Evolutionary conservation across 2,888 invertebrate species (phyloP).

Genomic region (Diploptera punctata): DNA sequence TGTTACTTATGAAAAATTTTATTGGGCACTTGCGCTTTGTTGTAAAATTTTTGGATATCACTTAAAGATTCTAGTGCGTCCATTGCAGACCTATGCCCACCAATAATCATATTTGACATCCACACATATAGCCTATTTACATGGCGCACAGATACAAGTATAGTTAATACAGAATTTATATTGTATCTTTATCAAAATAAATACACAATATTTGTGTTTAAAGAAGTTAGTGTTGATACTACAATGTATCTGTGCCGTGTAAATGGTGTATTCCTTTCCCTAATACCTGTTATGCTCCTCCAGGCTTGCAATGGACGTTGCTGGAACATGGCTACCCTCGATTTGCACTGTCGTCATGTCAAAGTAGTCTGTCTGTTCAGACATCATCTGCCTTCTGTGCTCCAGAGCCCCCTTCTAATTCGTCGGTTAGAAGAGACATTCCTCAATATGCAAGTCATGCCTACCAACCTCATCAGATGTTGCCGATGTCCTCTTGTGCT

Average conservation of each 20-base stretch:
- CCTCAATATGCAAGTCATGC: constrained; percentile 35
- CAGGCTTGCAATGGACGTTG: constrained; percentile 87
- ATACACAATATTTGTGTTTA: no score
- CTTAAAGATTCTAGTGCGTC: constrained; percentile 22
- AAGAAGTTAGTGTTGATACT: constrained; percentile 18
- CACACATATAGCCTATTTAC: constrained; percentile 33
- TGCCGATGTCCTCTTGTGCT: constrained; percentile 36
- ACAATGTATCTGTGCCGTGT: constrained; percentile 54
- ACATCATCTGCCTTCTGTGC: constrained; percentile 54
- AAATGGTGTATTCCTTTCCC: constrained; percentile 44
- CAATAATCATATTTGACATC: not conserved
- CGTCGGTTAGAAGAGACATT: constrained; percentile 19
- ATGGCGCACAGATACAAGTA: constrained; percentile 53
- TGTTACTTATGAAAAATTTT: no score
- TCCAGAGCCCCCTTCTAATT: constrained; percentile 51
- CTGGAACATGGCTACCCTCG: constrained; percentile 81
- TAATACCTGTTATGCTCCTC: constrained; percentile 54
- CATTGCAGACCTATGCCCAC: not conserved
- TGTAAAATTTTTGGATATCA: no score
- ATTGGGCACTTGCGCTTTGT: no score
- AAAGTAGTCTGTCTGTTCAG: constrained; percentile 59
- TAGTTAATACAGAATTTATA: constrained; percentile 30
- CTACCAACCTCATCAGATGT: constrained; percentile 35
- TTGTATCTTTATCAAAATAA: no score
- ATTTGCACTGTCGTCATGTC: constrained; percentile 71